A percentile compares a stretch with the other conserved stretches of the same genome.
Conservation (phyloP, 2,113 vertebrate species). For the Mormoops blainvillei region DNA sequence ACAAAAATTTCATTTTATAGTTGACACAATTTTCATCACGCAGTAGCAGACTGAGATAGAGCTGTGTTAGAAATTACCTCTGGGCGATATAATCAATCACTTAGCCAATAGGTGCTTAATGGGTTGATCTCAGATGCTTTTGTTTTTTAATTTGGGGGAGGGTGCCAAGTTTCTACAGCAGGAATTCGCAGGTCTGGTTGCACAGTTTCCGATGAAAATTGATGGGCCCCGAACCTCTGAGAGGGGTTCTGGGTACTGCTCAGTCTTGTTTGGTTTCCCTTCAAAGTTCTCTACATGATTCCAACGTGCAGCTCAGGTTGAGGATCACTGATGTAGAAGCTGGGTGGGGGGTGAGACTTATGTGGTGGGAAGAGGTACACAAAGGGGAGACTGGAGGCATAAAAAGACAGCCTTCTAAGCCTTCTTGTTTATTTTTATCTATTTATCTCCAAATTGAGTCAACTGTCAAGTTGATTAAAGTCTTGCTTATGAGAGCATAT, state of each 20-base stretch:
- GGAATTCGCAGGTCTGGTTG: neutral
- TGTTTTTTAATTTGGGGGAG: neutral
- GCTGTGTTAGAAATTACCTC: neutral
- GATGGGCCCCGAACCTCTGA: neutral
- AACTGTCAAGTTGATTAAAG: neutral
- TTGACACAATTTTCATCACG: neutral
- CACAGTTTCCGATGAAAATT: neutral
- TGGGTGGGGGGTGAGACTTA: neutral
- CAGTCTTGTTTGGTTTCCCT: neutral
- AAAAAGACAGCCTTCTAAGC: neutral
- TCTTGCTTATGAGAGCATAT: neutral
- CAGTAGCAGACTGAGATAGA: neutral
- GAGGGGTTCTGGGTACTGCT: too few relatives aligned
- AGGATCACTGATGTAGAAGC: neutral
- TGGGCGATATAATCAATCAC: too few relatives aligned
- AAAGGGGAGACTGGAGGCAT: neutral
- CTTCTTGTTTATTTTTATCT: neutral
- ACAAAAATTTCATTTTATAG: neutral
- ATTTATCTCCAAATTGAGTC: neutral
- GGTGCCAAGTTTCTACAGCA: neutral
- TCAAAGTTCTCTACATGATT: neutral
- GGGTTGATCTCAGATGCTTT: neutral
- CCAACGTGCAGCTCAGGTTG: neutral
- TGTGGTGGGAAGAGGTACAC: neutral
- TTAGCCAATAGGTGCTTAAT: neutral